phyloP scores from a whole-genome alignment of 2,113 vertebrate species.

The Oreochromis aureus region DNA sequence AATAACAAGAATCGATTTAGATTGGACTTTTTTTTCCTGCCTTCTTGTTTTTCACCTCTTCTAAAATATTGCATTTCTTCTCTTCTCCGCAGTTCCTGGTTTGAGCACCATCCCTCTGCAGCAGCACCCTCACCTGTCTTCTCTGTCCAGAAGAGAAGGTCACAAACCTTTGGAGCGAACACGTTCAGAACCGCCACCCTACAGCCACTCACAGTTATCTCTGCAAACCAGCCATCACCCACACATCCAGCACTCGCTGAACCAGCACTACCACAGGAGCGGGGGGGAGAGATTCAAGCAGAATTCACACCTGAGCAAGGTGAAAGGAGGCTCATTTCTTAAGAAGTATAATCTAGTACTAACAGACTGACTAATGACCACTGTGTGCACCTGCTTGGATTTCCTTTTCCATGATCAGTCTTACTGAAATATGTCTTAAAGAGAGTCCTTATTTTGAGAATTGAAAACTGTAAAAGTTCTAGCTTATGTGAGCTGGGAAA shows the following conservation, averaged over 20 bases:
- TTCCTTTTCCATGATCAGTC: not conserved
- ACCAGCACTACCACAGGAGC: constrained; percentile 74
- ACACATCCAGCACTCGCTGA: constrained; percentile 70
- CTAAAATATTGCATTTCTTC: not conserved
- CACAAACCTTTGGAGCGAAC: constrained; percentile 87
- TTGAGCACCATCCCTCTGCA: constrained; percentile 76
- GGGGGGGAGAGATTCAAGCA: constrained; percentile 54
- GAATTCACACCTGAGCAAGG: constrained; percentile 49
- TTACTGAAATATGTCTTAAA: not conserved
- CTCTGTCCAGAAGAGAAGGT: constrained; percentile 65
- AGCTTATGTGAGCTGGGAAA: constrained; percentile 46
- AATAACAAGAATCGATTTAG: not conserved
- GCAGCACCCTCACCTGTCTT: constrained; percentile 66
- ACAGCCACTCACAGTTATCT: constrained; percentile 73
- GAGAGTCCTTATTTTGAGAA: not conserved
- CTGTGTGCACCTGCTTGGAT: not conserved
- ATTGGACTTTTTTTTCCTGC: not conserved
- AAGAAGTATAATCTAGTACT: not conserved
- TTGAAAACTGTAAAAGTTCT: not conserved
- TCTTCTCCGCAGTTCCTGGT: constrained; percentile 67
- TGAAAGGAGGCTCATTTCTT: not conserved
- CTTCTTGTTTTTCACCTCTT: not conserved
- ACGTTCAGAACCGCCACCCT: constrained; percentile 89
- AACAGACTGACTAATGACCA: not conserved
- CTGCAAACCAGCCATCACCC: constrained; percentile 72